Evolutionary conservation across 2,797 vertebrate species (phyloP).

Genomic region (Delichon dasypus): DNA sequence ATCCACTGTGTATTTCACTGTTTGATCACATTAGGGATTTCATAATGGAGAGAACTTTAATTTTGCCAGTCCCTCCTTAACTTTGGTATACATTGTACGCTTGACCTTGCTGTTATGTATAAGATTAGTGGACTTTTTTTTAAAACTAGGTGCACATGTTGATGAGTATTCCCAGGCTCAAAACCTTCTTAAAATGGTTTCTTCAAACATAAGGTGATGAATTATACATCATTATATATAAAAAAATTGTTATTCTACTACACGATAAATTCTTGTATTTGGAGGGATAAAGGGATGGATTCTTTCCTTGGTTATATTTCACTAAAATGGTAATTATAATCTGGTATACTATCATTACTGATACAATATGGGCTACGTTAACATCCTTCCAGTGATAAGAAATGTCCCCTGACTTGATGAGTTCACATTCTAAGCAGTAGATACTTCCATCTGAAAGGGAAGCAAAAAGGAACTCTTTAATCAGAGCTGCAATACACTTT

Average conservation of each 20-base stretch:
- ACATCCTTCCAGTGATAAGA: background rate
- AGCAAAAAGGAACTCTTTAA: background rate
- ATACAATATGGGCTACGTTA: background rate
- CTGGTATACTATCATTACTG: background rate
- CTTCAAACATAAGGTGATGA: background rate
- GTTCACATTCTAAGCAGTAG: background rate
- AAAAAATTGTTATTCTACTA: background rate
- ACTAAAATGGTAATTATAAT: background rate
- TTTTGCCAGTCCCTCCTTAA: conserved; percentile 23
- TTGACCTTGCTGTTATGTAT: background rate
- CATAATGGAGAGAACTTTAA: conserved; percentile 25
- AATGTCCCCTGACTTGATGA: background rate
- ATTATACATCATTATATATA: background rate
- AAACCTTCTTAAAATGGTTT: background rate
- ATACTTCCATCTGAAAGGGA: background rate
- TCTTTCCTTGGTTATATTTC: background rate
- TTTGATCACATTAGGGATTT: conserved; percentile 44
- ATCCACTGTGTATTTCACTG: conserved; percentile 30
- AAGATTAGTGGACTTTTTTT: background rate
- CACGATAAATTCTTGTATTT: background rate
- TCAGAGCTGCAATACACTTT: background rate
- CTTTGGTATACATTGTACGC: background rate
- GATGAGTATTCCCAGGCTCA: background rate
- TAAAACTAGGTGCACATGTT: background rate
- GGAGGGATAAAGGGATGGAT: background rate